These are phyloP conservation scores for Pasiphila rectangulata DNA, from an alignment of 2,888 invertebrate genomes.

Conservation along the genomic window DNA sequence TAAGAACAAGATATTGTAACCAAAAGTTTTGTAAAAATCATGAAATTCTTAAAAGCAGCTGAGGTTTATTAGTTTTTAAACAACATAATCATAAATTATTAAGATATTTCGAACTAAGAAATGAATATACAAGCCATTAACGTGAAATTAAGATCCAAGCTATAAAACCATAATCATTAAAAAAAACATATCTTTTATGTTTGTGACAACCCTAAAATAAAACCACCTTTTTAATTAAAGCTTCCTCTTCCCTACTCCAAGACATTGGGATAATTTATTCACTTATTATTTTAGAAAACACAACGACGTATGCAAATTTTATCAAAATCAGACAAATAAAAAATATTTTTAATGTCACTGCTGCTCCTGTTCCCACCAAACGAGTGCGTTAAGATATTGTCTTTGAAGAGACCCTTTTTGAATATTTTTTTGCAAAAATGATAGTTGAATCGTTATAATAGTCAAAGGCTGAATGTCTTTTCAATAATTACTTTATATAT, in stretches of 20 bases:
- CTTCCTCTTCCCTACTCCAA: constrained; percentile 67
- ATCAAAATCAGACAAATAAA: constrained; percentile 68
- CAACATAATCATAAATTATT: no score
- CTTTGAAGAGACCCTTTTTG: constrained; percentile 36
- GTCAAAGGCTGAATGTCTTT: no score
- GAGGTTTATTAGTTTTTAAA: no score
- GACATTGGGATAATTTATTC: constrained; percentile 76
- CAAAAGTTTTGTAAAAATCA: no score
- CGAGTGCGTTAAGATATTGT: constrained; percentile 46
- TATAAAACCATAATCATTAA: no score
- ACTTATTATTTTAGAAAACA: constrained; percentile 66
- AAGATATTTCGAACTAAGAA: no score
- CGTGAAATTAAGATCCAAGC: no score
- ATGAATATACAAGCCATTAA: no score
- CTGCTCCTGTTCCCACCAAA: constrained; percentile 67
- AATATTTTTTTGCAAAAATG: constrained; percentile 23
- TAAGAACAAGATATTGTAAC: no score
- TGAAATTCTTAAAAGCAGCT: no score
- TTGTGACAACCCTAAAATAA: constrained; percentile 49
- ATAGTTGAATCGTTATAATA: neutral
- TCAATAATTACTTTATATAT: no score
- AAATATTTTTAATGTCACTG: constrained; percentile 62
- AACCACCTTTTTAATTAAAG: constrained; percentile 69
- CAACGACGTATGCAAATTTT: constrained; percentile 67
- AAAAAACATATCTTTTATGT: neutral